Conservation (phyloP, 2,113 vertebrate species). For the Ailurus styani region DNA sequence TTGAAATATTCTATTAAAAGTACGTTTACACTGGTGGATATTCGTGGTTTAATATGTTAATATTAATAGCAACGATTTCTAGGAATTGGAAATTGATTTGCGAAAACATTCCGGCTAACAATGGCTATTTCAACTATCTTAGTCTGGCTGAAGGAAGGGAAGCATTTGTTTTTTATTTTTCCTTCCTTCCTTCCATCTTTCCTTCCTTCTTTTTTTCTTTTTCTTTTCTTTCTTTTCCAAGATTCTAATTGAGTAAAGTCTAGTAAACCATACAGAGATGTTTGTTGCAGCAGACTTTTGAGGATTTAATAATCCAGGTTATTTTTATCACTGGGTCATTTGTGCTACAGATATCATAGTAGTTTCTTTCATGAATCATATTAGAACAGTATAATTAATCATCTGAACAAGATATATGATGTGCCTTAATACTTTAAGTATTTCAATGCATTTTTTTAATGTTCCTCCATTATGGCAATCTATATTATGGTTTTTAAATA, state of each 20-base stretch:
- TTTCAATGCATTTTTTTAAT: slow-evolving; percentile 20
- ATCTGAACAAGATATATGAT: slow-evolving; percentile 15
- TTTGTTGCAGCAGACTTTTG: background rate
- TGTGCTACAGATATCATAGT: background rate
- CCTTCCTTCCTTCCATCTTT: background rate
- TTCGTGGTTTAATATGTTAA: background rate
- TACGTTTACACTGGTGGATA: background rate
- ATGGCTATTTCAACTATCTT: background rate
- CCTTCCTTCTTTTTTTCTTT: background rate
- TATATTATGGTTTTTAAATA: background rate
- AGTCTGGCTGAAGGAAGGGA: background rate
- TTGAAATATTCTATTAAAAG: background rate
- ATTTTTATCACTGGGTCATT: slow-evolving; percentile 14
- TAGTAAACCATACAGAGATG: background rate
- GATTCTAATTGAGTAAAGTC: background rate
- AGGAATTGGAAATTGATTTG: background rate
- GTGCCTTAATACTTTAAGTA: background rate
- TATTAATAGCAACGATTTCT: background rate
- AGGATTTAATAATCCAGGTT: background rate
- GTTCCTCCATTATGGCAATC: background rate
- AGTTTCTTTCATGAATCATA: slow-evolving; percentile 18
- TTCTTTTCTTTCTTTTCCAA: background rate
- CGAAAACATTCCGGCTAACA: background rate
- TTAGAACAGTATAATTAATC: slow-evolving; percentile 16
- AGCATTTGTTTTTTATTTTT: background rate